phyloP scores from a whole-genome alignment of 2,888 invertebrate species.

The Anaspis maculata region DNA sequence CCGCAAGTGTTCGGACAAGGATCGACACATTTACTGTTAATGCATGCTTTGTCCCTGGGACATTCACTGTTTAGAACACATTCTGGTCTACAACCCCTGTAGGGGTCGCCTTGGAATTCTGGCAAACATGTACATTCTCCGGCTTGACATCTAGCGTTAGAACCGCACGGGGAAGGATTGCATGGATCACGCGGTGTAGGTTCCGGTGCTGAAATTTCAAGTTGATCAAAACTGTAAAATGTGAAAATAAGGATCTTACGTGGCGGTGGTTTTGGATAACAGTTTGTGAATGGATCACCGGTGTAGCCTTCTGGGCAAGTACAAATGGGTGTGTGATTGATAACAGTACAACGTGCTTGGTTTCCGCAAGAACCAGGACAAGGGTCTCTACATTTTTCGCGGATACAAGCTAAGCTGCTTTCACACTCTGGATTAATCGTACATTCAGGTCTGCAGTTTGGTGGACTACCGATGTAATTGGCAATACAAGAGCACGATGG shows the following conservation, averaged over 20 bases:
- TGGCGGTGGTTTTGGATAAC: slow-evolving; percentile 29
- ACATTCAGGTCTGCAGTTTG: slow-evolving; percentile 77
- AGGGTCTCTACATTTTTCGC: slow-evolving; percentile 74
- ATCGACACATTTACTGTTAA: slow-evolving; percentile 43
- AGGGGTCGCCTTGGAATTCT: slow-evolving; percentile 62
- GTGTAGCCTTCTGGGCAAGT: slow-evolving; percentile 64
- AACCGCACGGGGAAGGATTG: slow-evolving; percentile 61
- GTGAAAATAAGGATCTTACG: too few species aligned
- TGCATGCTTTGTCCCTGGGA: slow-evolving; percentile 38
- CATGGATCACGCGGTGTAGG: slow-evolving; percentile 50
- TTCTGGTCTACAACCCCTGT: slow-evolving; percentile 50
- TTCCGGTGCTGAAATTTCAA: too few species aligned
- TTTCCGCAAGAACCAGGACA: slow-evolving; percentile 75
- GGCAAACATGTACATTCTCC: slow-evolving; percentile 47
- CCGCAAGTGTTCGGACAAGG: slow-evolving; percentile 46
- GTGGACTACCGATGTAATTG: slow-evolving; percentile 66
- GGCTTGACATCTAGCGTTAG: slow-evolving; percentile 43
- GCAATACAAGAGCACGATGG: slow-evolving; percentile 73
- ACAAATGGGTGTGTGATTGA: slow-evolving; percentile 76
- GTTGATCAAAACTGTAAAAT: slow-evolving; percentile 4
- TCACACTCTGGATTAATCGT: slow-evolving; percentile 74
- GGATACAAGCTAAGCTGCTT: slow-evolving; percentile 69
- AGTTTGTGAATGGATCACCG: slow-evolving; percentile 69
- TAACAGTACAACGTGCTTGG: slow-evolving; percentile 68
- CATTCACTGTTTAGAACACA: slow-evolving; percentile 45